Conservation (phyloP, 2,797 vertebrate genomes). For the Hyperoplus lanceolatus region DNA sequence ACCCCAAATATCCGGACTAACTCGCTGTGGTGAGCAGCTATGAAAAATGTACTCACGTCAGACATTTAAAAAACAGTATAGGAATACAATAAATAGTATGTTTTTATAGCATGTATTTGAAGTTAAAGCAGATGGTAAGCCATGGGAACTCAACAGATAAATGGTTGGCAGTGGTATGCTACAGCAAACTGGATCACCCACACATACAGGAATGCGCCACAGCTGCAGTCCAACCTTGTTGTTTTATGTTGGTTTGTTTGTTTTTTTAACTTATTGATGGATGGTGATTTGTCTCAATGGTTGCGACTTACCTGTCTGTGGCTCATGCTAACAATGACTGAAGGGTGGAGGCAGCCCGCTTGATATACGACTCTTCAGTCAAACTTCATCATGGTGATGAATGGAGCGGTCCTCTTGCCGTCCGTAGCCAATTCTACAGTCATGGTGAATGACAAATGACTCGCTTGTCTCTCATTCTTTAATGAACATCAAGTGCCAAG, state of each 20-base stretch:
- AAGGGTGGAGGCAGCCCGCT: neutral
- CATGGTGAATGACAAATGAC: conserved; percentile 54
- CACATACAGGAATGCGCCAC: neutral
- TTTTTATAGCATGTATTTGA: neutral
- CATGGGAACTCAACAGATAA: neutral
- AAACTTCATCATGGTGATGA: conserved; percentile 52
- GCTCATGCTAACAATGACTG: conserved; percentile 39
- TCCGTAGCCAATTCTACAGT: neutral
- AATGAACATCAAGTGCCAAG: conserved; percentile 58
- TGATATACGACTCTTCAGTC: conserved; percentile 30
- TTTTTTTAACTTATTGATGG: conserved; percentile 30
- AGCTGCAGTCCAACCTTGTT: conserved; percentile 42
- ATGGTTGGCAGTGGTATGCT: too few relatives aligned
- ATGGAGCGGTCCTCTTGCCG: conserved; percentile 26
- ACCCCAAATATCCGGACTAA: neutral
- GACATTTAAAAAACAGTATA: too few relatives aligned
- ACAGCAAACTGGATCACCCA: neutral
- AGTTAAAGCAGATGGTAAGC: neutral
- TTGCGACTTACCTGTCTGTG: conserved; percentile 27
- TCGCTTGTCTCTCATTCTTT: conserved; percentile 66
- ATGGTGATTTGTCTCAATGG: conserved; percentile 20
- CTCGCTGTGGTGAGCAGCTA: too few relatives aligned
- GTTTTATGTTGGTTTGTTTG: neutral
- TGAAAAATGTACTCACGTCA: too few relatives aligned
- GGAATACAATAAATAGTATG: too few relatives aligned